These are phyloP conservation scores for Leptinotarsa defecta DNA, from an alignment of 1,140 invertebrate genomes.

Conservation along the genomic window DNA sequence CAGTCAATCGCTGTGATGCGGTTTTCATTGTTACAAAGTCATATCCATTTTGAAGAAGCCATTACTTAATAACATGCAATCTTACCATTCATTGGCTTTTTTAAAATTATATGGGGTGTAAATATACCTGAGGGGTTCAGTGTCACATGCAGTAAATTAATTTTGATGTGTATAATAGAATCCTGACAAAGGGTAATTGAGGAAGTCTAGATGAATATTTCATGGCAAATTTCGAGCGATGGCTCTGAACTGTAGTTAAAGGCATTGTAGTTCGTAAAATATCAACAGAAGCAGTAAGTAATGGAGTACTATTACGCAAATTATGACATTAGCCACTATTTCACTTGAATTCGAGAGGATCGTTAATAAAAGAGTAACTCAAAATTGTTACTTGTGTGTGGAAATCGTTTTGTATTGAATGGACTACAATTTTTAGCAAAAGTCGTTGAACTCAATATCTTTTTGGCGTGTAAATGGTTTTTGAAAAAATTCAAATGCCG, in stretches of 20 bases:
- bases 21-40: neutral
- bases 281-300: neutral
- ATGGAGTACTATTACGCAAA: neutral
- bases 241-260: neutral
- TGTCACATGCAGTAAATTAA: neutral
- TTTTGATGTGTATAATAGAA: conserved; percentile 3
- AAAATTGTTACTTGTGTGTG: too few relatives aligned
- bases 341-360: neutral
- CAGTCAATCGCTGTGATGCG: neutral
- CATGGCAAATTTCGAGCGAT: neutral
- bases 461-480: too few relatives aligned
- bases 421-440: too few relatives aligned
- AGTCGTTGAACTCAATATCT: too few relatives aligned
- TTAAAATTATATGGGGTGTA: neutral
- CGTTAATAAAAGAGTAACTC: neutral
- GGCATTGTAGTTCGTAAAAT: neutral
- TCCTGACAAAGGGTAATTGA: conserved; percentile 2
- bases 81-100: neutral
- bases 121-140: neutral
- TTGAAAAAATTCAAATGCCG: too few relatives aligned
- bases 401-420: too few relatives aligned
- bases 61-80: conserved; percentile 1
- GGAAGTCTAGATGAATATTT: conserved; percentile 1
- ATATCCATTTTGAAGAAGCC: neutral
- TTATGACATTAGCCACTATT: neutral